Conservation (phyloP, 2,113 vertebrate species). For the Podiceps cristatus region DNA sequence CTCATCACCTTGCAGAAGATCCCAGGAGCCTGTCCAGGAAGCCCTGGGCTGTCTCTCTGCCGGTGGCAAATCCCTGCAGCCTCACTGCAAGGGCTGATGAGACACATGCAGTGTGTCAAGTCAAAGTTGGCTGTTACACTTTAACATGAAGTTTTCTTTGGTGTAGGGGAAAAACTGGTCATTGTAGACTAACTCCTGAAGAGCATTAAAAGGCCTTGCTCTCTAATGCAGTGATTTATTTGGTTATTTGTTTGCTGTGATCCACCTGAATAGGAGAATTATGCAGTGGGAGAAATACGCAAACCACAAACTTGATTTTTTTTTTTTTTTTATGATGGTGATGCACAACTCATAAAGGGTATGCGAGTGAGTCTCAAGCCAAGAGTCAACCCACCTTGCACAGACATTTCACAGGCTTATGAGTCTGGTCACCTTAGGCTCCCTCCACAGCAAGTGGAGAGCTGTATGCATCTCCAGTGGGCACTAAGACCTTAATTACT, state of each 20-base stretch:
- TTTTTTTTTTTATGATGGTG: not conserved
- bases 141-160: not conserved
- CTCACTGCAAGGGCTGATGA: not conserved
- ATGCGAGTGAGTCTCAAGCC: not conserved
- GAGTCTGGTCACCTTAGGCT: conserved; percentile 23
- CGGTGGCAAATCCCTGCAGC: not conserved
- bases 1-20: not conserved
- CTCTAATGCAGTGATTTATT: not conserved
- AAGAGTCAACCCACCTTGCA: not conserved
- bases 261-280: not conserved
- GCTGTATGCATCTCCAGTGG: conserved; percentile 36
- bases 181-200: not conserved
- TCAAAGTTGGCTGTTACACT: not conserved
- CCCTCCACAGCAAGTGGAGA: not conserved
- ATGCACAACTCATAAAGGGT: not conserved
- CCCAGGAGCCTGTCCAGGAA: not conserved
- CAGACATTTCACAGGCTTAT: not conserved
- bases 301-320: not conserved
- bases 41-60: not conserved
- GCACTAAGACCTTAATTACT: conserved; percentile 58
- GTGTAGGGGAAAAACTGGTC: not conserved
- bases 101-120: not conserved
- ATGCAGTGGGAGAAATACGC: not conserved
- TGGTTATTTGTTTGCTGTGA: not conserved
- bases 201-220: not conserved